A percentile compares a stretch with the other conserved stretches of the same genome.
Conservation (phyloP, 2,888 invertebrate genomes). For the Ophioninae sp. region DNA sequence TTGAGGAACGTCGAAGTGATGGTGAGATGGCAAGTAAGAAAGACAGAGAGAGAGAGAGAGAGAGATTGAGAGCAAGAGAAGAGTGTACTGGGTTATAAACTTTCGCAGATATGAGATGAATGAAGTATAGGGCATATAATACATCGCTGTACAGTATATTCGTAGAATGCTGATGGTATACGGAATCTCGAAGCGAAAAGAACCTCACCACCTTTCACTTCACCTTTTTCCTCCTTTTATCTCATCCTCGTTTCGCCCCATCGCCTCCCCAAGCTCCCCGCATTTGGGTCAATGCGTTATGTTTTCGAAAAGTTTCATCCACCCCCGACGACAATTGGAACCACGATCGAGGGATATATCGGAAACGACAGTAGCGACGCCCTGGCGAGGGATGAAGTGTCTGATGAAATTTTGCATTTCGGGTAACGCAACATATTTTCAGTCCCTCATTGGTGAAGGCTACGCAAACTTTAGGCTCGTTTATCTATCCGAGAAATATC, state of each 20-base stretch:
- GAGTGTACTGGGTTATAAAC: slow-evolving; percentile 47
- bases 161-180: slow-evolving; percentile 41
- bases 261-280: not conserved
- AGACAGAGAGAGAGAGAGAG: slow-evolving; percentile 14
- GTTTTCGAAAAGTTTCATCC: slow-evolving; percentile 54
- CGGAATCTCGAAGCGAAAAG: slow-evolving; percentile 42
- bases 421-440: too few species aligned
- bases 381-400: not conserved
- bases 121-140: slow-evolving; percentile 44
- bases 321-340: slow-evolving; percentile 27
- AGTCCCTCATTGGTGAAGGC: too few species aligned
- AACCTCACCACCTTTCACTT: slow-evolving; percentile 13
- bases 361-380: slow-evolving; percentile 25
- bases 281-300: slow-evolving; percentile 59
- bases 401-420: too few species aligned
- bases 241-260: not conserved
- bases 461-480: too few species aligned
- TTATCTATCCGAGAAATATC: too few species aligned
- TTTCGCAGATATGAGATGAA: slow-evolving; percentile 55
- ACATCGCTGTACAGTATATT: slow-evolving; percentile 20
- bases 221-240: not conserved
- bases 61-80: slow-evolving; percentile 12
- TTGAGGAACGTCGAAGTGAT: not conserved
- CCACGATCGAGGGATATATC: slow-evolving; percentile 32
- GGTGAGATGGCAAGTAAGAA: not conserved